Evolutionary conservation across 2,888 invertebrate genomes (phyloP).

Genomic region (Anticlea derivata): DNA sequence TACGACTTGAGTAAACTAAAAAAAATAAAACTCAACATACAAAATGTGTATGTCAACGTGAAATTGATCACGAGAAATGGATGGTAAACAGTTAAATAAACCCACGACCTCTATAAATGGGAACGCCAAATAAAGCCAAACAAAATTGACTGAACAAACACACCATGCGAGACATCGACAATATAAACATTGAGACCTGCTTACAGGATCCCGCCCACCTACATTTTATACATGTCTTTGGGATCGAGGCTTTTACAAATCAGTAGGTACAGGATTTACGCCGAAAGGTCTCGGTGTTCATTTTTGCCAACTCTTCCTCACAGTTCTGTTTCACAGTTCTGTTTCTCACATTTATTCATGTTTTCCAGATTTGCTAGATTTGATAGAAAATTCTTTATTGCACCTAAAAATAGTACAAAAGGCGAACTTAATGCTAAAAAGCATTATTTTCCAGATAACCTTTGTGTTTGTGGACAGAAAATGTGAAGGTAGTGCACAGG

Average conservation of each 20-base stretch:
- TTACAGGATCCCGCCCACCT: not conserved
- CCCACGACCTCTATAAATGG: conserved; percentile 16
- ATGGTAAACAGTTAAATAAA: conserved; percentile 17
- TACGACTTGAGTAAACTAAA: no score
- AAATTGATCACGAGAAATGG: conserved; percentile 11
- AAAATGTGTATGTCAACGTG: not conserved
- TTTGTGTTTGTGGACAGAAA: no score
- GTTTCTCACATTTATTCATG: no score
- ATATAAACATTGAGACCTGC: conserved; percentile 6
- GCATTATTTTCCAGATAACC: no score
- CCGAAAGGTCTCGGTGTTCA: not conserved
- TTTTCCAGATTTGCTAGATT: no score
- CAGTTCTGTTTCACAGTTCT: no score
- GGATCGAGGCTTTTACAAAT: not conserved
- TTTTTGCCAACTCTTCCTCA: not conserved
- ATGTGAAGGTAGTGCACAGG: no score
- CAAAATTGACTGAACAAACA: conserved; percentile 19
- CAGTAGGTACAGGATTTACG: not conserved
- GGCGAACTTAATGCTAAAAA: no score
- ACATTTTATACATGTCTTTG: not conserved
- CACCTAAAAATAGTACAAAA: no score
- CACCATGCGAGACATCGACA: conserved; percentile 1
- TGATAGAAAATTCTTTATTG: no score
- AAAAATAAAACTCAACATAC: not conserved
- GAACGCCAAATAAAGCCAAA: conserved; percentile 13